Conservation (phyloP, 2,888 invertebrate species). For the Thera obeliscata region DNA sequence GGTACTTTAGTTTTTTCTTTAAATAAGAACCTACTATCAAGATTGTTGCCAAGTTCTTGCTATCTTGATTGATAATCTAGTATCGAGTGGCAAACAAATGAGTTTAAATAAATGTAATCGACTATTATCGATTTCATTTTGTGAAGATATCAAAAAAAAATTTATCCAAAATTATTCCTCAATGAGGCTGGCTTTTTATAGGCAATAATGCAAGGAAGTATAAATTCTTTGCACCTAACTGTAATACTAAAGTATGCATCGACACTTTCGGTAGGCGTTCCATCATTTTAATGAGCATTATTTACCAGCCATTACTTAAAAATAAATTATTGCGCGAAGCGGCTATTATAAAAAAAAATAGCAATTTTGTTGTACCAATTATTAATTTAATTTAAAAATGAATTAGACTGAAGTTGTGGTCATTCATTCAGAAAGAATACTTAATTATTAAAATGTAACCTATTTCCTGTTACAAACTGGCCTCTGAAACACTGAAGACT, state of each 20-base stretch:
- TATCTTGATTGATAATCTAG: no score
- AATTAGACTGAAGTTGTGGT: background rate
- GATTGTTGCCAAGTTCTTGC: background rate
- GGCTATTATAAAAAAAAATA: conserved; percentile 32
- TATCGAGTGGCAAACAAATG: no score
- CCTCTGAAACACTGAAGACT: no score
- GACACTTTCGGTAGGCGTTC: conserved; percentile 73
- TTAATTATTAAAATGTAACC: no score
- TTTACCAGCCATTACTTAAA: conserved; percentile 67
- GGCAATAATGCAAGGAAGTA: conserved; percentile 4
- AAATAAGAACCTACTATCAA: conserved; percentile 8
- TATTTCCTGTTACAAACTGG: no score
- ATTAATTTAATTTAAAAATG: conserved; percentile 13
- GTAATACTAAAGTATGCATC: conserved; percentile 76
- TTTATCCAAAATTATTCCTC: conserved; percentile 12
- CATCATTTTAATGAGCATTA: conserved; percentile 71
- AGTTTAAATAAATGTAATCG: no score
- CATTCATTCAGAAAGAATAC: no score
- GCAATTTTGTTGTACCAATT: conserved; percentile 14
- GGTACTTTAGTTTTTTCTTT: background rate
- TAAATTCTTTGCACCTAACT: conserved; percentile 58
- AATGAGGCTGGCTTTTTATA: conserved; percentile 20
- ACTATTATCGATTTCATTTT: no score
- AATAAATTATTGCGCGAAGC: conserved; percentile 60
- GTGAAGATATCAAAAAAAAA: no score